Evolutionary conservation across 2,113 vertebrate species (phyloP), one percentile per base, ranked within the genome.

Genomic region (Tamias sibiricus): DNA sequence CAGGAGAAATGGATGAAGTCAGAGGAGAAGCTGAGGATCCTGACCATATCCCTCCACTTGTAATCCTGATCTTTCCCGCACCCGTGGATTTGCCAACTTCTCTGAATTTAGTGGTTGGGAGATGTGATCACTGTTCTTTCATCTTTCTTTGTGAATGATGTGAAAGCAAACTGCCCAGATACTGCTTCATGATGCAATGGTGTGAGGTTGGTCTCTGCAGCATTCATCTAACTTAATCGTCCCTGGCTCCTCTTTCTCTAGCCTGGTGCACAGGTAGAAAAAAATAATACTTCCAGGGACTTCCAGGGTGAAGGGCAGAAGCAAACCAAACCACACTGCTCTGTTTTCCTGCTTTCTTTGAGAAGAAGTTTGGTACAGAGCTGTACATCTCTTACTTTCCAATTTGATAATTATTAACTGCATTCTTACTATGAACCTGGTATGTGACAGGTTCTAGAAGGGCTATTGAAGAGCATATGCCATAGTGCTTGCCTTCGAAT

Each of bases 251-350:
- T 87, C 54, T 81, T 35, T 87, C 26, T 20, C 9, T 91, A 37
- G 84, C 84, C 59, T 96, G 93, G 74, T 87, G 35, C 54, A 35
- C 59, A 37, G 17, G 62, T 88, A 37, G 89, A 94, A 86, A 69
- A 6, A 74, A 79, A 62, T 12, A 81, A 8, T 47, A 57, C 24
- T 84, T 76, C 30, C 3, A 14, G 37, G 68, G 44, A 10, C 22
- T 89, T 2, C 54, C 42, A 69, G 42, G 20, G 54, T 16, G 40
- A 72, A 94, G 79, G 30, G 37, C 42, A 80, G 90, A 71, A 84
- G 52, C 64, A 83, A n/a, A 52, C 22, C 4, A 5, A 35, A 64
- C 40, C 54, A 7, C 44, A 6, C 24, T 59, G 6, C 49, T 76
- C 74, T 64, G 26, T 66, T 10, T 47, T 87, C 47, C 95, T 92